These are phyloP conservation scores for Simalia tracyae DNA, from an alignment of 2,797 vertebrate species.

Conservation along the genomic window DNA sequence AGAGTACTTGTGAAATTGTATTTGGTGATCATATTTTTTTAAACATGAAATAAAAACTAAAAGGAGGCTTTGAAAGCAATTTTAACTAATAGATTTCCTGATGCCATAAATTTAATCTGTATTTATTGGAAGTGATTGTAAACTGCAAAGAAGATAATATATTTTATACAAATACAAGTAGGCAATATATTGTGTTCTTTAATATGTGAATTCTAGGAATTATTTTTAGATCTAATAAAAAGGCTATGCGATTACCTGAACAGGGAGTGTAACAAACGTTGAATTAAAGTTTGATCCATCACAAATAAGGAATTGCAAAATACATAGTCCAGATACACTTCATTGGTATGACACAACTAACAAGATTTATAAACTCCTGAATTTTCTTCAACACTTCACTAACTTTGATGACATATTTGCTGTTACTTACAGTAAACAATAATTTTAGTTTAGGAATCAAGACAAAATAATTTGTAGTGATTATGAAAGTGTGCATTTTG, in stretches of 20 bases:
- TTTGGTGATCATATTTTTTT: neutral
- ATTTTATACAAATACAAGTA: neutral
- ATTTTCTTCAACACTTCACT: slow-evolving; percentile 8
- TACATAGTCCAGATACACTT: neutral
- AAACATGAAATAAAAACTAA: neutral
- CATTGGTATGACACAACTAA: neutral
- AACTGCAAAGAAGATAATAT: neutral
- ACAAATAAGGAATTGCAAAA: neutral
- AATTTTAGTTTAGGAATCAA: neutral
- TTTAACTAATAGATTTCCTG: slow-evolving; percentile 4
- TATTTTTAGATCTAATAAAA: neutral
- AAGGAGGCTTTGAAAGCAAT: neutral
- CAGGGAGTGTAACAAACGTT: neutral
- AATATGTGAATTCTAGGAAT: neutral
- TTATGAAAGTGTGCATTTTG: slow-evolving; percentile 5
- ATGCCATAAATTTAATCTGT: neutral
- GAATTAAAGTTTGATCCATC: neutral
- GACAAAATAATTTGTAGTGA: neutral
- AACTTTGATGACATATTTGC: neutral
- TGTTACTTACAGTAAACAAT: neutral
- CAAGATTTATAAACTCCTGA: neutral
- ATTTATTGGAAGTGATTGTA: neutral
- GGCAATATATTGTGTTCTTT: neutral
- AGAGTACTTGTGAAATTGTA: neutral
- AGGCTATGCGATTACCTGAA: neutral